Conservation (phyloP, 2,888 invertebrate genomes). For the Sphaeridia pumilis region DNA sequence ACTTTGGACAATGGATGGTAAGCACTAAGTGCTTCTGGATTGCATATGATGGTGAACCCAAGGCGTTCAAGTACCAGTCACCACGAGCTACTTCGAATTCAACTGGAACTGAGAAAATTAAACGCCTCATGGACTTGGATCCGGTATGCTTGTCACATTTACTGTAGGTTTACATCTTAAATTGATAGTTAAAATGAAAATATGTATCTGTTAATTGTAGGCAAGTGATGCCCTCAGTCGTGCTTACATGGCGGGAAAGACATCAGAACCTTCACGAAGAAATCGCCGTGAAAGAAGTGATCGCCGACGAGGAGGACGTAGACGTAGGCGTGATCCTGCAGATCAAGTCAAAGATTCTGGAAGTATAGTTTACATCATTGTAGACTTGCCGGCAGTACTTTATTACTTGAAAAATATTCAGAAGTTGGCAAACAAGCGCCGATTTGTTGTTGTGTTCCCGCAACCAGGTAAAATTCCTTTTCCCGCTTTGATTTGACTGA, state of each 20-base stretch:
- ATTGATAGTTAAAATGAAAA: not conserved
- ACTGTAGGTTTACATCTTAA: not conserved
- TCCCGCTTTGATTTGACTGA: not conserved
- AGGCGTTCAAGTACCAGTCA: slow-evolving; percentile 7
- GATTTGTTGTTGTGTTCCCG: slow-evolving; percentile 22
- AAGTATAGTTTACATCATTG: slow-evolving; percentile 19
- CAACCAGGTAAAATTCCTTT: slow-evolving; percentile 12
- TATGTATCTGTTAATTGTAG: slow-evolving; percentile 9
- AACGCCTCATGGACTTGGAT: slow-evolving; percentile 11
- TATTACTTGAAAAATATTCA: slow-evolving; percentile 21
- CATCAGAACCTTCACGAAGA: not conserved
- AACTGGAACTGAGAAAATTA: slow-evolving; percentile 1
- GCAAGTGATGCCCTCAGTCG: slow-evolving; percentile 20
- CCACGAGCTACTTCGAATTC: not conserved
- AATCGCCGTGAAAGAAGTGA: slow-evolving; percentile 7
- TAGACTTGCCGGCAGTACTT: slow-evolving; percentile 26
- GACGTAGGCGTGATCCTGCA: slow-evolving; percentile 1
- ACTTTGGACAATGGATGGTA: slow-evolving; percentile 30
- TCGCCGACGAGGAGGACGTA: slow-evolving; percentile 1
- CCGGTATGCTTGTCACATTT: slow-evolving; percentile 4
- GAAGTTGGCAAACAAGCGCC: slow-evolving; percentile 21
- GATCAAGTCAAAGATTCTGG: slow-evolving; percentile 10
- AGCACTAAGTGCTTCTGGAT: slow-evolving; percentile 24
- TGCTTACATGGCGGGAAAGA: slow-evolving; percentile 21
- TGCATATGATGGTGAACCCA: slow-evolving; percentile 3